Evolutionary conservation across 2,797 vertebrate species (phyloP).

Genomic region (Brachyrhaphis roseni): DNA sequence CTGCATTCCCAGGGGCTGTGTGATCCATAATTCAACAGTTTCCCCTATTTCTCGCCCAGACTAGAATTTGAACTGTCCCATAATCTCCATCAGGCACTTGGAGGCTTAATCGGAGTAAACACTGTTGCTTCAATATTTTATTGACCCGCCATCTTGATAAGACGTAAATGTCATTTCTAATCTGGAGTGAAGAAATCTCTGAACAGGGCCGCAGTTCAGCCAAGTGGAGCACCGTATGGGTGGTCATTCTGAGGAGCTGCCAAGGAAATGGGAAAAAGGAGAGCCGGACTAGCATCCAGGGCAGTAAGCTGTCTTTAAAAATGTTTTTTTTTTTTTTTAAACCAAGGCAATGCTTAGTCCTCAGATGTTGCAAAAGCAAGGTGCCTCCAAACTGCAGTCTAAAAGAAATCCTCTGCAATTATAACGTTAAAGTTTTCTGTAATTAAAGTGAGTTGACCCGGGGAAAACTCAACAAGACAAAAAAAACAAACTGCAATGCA

Average conservation of each 20-base stretch:
- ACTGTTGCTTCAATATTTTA: slow-evolving; percentile 79
- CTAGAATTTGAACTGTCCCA: slow-evolving; percentile 74
- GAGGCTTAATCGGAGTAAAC: slow-evolving; percentile 77
- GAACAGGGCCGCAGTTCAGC: slow-evolving; percentile 44
- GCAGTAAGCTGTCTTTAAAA: slow-evolving; percentile 57
- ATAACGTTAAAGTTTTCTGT: slow-evolving; percentile 47
- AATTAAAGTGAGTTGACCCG: slow-evolving; percentile 47
- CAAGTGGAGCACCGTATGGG: slow-evolving; percentile 36
- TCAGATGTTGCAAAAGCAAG: slow-evolving; percentile 41
- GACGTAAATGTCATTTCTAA: slow-evolving; percentile 77
- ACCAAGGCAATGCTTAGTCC: slow-evolving; percentile 21
- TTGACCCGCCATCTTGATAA: slow-evolving; percentile 76
- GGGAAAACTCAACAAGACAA: slow-evolving; percentile 35
- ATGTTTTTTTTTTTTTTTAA: slow-evolving; percentile 34
- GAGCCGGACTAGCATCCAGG: slow-evolving; percentile 33
- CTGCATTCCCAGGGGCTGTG: slow-evolving; percentile 70
- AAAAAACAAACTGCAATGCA: slow-evolving; percentile 31
- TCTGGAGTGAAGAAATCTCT: slow-evolving; percentile 67
- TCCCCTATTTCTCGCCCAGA: slow-evolving; percentile 70
- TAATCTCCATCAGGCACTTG: slow-evolving; percentile 79
- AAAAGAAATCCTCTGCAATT: slow-evolving; percentile 46
- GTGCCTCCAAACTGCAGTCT: slow-evolving; percentile 45
- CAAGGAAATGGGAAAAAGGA: slow-evolving; percentile 11
- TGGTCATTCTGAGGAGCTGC: slow-evolving; percentile 47
- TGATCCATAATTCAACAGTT: slow-evolving; percentile 80